Evolutionary conservation across 2,113 vertebrate species (phyloP).

Genomic region (Tursiops truncatus): DNA sequence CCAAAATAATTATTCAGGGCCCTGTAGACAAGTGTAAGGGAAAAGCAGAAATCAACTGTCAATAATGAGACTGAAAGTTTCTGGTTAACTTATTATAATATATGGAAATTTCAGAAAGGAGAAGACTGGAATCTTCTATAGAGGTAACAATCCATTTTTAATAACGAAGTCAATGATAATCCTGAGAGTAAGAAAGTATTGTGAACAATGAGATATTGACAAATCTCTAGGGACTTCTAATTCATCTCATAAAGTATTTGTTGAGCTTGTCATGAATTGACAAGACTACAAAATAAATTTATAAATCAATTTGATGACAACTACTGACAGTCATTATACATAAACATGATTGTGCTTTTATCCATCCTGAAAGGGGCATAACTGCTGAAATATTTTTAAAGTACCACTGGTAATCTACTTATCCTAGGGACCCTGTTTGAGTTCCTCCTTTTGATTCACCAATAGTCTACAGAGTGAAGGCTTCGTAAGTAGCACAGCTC

Average conservation of each 20-base stretch:
- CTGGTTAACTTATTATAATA: background rate
- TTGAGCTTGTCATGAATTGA: background rate
- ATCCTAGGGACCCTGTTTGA: background rate
- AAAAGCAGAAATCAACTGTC: background rate
- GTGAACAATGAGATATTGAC: background rate
- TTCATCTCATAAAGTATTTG: background rate
- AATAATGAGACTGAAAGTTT: background rate
- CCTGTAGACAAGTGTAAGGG: background rate
- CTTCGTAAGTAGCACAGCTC: background rate
- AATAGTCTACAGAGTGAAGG: background rate
- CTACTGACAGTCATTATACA: background rate
- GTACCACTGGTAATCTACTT: background rate
- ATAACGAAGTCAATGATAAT: background rate
- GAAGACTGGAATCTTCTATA: background rate
- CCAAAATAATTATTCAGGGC: background rate
- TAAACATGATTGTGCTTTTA: background rate
- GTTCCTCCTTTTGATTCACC: slow-evolving; percentile 13
- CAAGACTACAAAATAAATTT: slow-evolving; percentile 27
- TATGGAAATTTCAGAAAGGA: background rate
- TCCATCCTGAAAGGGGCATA: background rate
- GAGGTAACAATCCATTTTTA: background rate
- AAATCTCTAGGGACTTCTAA: background rate
- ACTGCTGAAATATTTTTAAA: background rate
- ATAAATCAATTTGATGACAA: slow-evolving; percentile 5
- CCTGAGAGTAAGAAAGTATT: background rate